phyloP scores from a whole-genome alignment of 2,888 invertebrate genomes.

The Argyra leucocephala region DNA sequence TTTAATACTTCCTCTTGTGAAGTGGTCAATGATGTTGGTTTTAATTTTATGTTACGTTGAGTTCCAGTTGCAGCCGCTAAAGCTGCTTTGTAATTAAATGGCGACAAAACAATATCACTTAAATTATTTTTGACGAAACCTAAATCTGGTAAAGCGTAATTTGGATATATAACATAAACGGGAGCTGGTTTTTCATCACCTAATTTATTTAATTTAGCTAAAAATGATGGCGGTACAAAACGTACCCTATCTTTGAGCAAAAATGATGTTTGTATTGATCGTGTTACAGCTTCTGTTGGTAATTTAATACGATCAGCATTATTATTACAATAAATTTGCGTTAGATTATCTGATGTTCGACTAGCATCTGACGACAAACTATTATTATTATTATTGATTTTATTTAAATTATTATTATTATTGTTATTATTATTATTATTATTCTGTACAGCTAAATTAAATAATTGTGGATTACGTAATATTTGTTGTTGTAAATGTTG shows the following conservation, averaged over 20 bases:
- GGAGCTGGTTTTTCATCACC: slow-evolving; percentile 58
- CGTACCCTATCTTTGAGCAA: slow-evolving; percentile 46
- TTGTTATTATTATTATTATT: slow-evolving; percentile 26
- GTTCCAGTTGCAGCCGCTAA: slow-evolving; percentile 36
- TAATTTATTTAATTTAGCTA: slow-evolving; percentile 55
- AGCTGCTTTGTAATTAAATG: slow-evolving; percentile 49
- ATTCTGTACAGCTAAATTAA: slow-evolving; percentile 33
- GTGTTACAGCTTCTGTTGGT: slow-evolving; percentile 41
- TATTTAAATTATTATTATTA: slow-evolving; percentile 32
- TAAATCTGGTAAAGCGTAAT: slow-evolving; percentile 80
- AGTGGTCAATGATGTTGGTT: slow-evolving; percentile 64
- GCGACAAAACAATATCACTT: slow-evolving; percentile 60
- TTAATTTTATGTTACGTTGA: slow-evolving; percentile 47
- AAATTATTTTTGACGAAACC: slow-evolving; percentile 59
- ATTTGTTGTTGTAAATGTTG: slow-evolving; percentile 36
- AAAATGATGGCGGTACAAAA: slow-evolving; percentile 60
- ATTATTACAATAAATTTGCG: slow-evolving; percentile 28
- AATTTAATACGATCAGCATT: slow-evolving; percentile 41
- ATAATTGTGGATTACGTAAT: slow-evolving; percentile 39
- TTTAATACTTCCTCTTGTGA: slow-evolving; percentile 73
- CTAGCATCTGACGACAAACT: slow-evolving; percentile 43
- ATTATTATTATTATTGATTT: slow-evolving; percentile 42
- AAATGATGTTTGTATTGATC: slow-evolving; percentile 65
- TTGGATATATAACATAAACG: slow-evolving; percentile 83
- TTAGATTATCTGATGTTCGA: slow-evolving; percentile 37